Evolutionary conservation across 2,797 vertebrate genomes (phyloP).

Genomic region (Bradypus variegatus): DNA sequence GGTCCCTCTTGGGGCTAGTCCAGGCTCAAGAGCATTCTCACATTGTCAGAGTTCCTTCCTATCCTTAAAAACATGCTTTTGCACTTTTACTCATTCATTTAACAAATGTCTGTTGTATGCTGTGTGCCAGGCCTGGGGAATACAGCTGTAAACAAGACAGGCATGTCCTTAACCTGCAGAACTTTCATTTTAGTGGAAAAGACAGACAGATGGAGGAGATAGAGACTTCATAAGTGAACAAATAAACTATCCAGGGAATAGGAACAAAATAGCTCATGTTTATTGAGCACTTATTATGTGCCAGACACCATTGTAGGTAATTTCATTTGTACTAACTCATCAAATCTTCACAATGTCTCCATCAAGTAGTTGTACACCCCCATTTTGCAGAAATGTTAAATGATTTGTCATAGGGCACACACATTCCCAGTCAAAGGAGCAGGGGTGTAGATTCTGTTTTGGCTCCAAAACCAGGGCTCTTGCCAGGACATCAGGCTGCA

Average conservation of each 20-base stretch:
- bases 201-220: neutral
- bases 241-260: neutral
- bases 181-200: neutral
- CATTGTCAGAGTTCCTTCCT: slow-evolving; percentile 7
- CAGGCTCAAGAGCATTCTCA: slow-evolving; percentile 11
- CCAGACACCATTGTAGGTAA: neutral
- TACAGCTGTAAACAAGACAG: neutral
- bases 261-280: neutral
- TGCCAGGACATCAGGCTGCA: neutral
- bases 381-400: neutral
- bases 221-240: neutral
- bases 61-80: neutral
- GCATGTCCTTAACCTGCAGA: neutral
- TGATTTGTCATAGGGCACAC: neutral
- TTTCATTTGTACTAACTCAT: neutral
- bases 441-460: neutral
- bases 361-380: neutral
- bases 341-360: neutral
- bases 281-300: neutral
- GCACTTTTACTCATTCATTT: slow-evolving; percentile 8
- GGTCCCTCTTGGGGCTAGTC: neutral
- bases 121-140: neutral
- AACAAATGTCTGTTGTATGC: neutral
- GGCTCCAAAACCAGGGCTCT: neutral
- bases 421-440: neutral